Evolutionary conservation across 1,140 invertebrate genomes (phyloP).

Genomic region (Drosophila ironensis): DNA sequence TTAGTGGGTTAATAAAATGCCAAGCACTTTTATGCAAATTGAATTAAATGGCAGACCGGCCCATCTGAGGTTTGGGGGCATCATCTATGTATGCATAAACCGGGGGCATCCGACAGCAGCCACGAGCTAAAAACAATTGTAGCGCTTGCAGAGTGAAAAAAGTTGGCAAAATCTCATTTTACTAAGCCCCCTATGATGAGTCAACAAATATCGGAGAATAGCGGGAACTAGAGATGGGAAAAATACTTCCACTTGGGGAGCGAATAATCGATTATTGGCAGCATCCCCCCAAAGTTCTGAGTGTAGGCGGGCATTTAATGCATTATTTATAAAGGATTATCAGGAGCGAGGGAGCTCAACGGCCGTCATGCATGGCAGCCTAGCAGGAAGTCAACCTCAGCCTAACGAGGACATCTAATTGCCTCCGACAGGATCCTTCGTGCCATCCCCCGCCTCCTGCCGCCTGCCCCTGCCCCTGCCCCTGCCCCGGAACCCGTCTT

Average conservation of each 20-base stretch:
- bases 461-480: neutral
- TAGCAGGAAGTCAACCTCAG: slow-evolving; percentile 62
- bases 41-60: slow-evolving; percentile 60
- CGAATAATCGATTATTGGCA: no score
- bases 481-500: neutral
- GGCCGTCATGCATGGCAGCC: slow-evolving; percentile 52
- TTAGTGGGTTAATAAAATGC: slow-evolving; percentile 75
- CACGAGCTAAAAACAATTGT: slow-evolving; percentile 13
- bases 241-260: no score
- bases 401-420: slow-evolving; percentile 72
- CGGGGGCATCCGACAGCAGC: slow-evolving; percentile 19
- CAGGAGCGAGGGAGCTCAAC: slow-evolving; percentile 8
- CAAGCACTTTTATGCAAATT: slow-evolving; percentile 73
- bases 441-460: no score
- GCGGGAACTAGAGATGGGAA: no score
- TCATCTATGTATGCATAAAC: neutral
- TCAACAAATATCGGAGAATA: no score
- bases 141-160: neutral
- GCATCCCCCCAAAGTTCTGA: neutral
- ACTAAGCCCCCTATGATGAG: no score
- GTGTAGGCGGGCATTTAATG: slow-evolving; percentile 51
- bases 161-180: neutral
- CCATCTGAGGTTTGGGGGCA: slow-evolving; percentile 10
- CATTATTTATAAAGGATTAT: slow-evolving; percentile 77
- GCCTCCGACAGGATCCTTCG: slow-evolving; percentile 42